Conservation (phyloP, 2,888 invertebrate species). For the Mycalesis mineus region DNA sequence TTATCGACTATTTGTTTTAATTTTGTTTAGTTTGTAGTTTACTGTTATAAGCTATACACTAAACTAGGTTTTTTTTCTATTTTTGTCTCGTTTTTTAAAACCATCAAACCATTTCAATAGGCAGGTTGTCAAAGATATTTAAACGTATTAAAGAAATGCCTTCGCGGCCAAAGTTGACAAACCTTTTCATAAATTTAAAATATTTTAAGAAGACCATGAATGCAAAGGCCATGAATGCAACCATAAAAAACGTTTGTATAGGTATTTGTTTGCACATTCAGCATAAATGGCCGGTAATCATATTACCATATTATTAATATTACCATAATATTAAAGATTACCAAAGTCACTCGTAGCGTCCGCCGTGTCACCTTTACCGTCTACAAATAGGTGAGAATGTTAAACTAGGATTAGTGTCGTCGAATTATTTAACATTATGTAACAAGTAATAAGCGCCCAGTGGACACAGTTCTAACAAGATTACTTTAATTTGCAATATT, state of each 20-base stretch:
- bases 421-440: slow-evolving; percentile 29
- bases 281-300: slow-evolving; percentile 16
- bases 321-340: slow-evolving; percentile 18
- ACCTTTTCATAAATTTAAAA: not conserved
- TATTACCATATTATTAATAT: slow-evolving; percentile 18
- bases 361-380: slow-evolving; percentile 36
- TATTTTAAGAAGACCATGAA: not conserved
- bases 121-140: too few relatives aligned
- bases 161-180: too few relatives aligned
- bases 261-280: slow-evolving; percentile 26
- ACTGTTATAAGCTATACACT: too few relatives aligned
- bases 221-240: not conserved
- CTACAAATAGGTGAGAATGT: slow-evolving; percentile 53
- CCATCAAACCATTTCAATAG: too few relatives aligned
- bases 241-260: slow-evolving; percentile 8
- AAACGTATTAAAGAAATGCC: too few relatives aligned
- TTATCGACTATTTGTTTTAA: too few relatives aligned
- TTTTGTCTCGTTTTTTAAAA: too few relatives aligned
- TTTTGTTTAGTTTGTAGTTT: too few relatives aligned
- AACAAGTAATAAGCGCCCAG: slow-evolving; percentile 27
- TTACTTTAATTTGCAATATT: too few relatives aligned
- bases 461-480: too few relatives aligned
- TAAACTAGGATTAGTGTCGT: slow-evolving; percentile 45
- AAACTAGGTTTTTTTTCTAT: too few relatives aligned
- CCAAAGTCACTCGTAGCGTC: slow-evolving; percentile 26